phyloP scores from a whole-genome alignment of 2,888 invertebrate genomes.

The Phaedon cochleariae region DNA sequence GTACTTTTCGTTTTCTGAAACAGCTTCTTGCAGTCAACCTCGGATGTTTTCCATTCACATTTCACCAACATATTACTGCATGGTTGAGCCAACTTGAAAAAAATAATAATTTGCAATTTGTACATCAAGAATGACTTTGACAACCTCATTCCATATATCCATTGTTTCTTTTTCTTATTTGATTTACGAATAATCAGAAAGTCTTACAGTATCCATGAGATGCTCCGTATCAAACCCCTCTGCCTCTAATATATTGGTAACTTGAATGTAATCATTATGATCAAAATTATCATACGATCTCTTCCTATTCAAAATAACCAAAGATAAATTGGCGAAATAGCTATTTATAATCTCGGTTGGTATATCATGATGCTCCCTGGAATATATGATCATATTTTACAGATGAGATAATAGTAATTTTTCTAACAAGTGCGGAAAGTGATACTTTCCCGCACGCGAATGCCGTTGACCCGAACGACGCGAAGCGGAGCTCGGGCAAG shows the following conservation, averaged over 20 bases:
- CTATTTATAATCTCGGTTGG: not conserved
- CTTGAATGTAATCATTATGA: not conserved
- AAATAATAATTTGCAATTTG: too few relatives aligned
- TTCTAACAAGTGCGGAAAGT: too few relatives aligned
- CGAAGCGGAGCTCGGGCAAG: too few relatives aligned
- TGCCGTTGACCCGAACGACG: too few relatives aligned
- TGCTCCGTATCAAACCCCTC: constrained; percentile 5
- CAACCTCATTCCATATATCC: too few relatives aligned
- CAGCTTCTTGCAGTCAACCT: not conserved
- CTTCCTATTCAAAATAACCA: not conserved
- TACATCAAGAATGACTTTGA: too few relatives aligned
- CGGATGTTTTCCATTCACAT: constrained; percentile 6
- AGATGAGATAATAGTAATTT: too few relatives aligned
- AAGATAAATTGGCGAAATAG: not conserved
- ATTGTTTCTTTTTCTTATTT: too few relatives aligned
- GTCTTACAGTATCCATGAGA: constrained; percentile 3
- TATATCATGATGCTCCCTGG: not conserved
- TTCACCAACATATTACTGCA: constrained; percentile 6
- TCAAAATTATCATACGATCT: not conserved
- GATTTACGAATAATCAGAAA: not conserved
- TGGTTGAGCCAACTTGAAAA: constrained; percentile 10
- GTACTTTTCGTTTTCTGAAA: constrained; percentile 4
- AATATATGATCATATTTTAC: not conserved
- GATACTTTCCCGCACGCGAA: too few relatives aligned
- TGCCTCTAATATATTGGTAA: not conserved